Base-by-base conservation (phyloP, 2,113 vertebrate species). In the Oreotragus oreotragus region DNA sequence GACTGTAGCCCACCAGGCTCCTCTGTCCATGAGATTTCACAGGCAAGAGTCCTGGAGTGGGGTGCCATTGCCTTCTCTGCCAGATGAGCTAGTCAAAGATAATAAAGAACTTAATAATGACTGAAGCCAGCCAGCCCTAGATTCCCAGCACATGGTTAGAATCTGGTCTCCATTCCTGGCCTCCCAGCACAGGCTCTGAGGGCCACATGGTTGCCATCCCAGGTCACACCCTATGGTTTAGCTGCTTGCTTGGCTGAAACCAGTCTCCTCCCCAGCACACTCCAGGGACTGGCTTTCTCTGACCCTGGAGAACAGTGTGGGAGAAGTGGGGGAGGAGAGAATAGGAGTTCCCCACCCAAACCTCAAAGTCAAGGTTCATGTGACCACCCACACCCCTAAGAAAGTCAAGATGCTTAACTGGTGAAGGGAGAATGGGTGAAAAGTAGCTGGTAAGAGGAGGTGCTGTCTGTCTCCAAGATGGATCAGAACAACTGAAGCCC, bases 261-360 rank as follows among this genome's bases (percentile, higher is more conserved):
- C 49, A n/a, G 1, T 53, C 36, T 45, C 30, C 30, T 73, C 83
- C 85, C n/a, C 6, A 62, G 73, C 4, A 64, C 23, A 25, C 58
- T 57, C 3, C 33, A 53, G 39, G 57, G 53, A 45, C 5, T 76
- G 19, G 25, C 27, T 70, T 80, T 93, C 58, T 33, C 62, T 45
- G 16, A 30, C 84, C 39, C 15, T 5, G 25, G 39, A 91, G 10
- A 47, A 36, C 7, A 45, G 12, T n/a, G 30, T 30, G 17, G 19
- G 36, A 15, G 0, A 0, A 21, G 25, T n/a, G 9, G 6, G 6
- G 9, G 23, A 7, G 3, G 5, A 39, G 21, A 23, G 28, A 12
- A 21, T 30, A 28, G 36, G 47, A 57, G 16, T 4, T 55, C 10
- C 57, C 5, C 16, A 25, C n/a, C 51, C 30, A 93, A 30, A 13